phyloP scores from a whole-genome alignment of 2,113 vertebrate genomes.

The Leptosomus discolor region DNA sequence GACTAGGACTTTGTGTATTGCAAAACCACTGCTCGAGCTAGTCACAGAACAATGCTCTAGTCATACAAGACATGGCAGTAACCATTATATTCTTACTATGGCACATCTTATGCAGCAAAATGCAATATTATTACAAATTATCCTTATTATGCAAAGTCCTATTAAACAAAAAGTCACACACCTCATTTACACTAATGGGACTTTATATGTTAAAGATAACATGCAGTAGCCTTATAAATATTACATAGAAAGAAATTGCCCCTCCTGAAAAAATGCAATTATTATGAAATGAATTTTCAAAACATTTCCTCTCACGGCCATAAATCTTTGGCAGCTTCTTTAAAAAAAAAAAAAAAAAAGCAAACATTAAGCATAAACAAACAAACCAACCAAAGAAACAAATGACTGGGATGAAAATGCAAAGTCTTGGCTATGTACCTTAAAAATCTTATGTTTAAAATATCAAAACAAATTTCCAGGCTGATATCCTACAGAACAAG shows the following conservation, averaged over 20 bases:
- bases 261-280: slow-evolving; percentile 10
- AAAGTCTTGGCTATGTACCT: background rate
- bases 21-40: slow-evolving; percentile 37
- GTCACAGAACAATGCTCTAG: slow-evolving; percentile 50
- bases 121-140: slow-evolving; percentile 68
- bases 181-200: slow-evolving; percentile 39
- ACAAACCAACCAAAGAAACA: background rate
- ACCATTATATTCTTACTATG: slow-evolving; percentile 28
- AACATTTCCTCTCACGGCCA: background rate
- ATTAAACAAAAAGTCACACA: slow-evolving; percentile 61
- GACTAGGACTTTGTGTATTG: slow-evolving; percentile 38
- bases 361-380: background rate
- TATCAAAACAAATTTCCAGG: background rate
- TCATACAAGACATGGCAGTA: slow-evolving; percentile 30
- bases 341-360: background rate
- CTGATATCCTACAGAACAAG: background rate
- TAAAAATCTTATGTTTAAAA: background rate
- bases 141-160: slow-evolving; percentile 60
- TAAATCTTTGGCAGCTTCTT: background rate
- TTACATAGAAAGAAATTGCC: slow-evolving; percentile 14
- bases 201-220: slow-evolving; percentile 58
- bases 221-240: slow-evolving; percentile 1
- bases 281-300: slow-evolving; percentile 8
- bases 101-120: slow-evolving; percentile 29
- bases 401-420: background rate